Evolutionary conservation across 2,888 invertebrate species (phyloP).

Genomic region (Thelaira solivaga): DNA sequence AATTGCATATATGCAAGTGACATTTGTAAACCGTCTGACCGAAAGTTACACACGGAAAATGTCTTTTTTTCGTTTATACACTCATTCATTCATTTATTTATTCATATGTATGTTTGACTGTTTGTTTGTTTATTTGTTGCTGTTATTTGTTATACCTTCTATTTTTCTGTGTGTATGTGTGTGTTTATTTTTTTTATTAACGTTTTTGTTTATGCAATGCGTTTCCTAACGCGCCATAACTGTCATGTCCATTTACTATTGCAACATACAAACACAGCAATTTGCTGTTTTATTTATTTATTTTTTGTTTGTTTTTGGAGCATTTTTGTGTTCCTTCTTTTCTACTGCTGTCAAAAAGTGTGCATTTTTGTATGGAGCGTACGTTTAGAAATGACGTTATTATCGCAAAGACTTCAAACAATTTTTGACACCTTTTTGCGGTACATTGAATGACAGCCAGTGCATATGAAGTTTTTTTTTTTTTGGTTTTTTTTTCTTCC

Average conservation of each 20-base stretch:
- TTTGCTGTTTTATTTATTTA: conserved; percentile 39
- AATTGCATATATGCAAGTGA: conserved; percentile 61
- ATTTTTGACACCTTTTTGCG: conserved; percentile 64
- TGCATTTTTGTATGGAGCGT: conserved; percentile 43
- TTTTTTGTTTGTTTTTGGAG: too few relatives aligned
- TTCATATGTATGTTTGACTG: conserved; percentile 2
- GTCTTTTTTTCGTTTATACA: conserved; percentile 34
- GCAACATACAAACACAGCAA: conserved; percentile 64
- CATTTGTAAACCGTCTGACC: conserved; percentile 63
- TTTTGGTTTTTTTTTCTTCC: not conserved
- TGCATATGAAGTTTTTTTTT: conserved; percentile 30
- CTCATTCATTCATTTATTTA: not conserved
- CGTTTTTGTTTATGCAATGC: conserved; percentile 43
- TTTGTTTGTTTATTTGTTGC: not conserved
- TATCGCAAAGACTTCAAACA: conserved; percentile 64
- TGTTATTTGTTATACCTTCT: conserved; percentile 54
- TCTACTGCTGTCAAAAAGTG: conserved; percentile 57
- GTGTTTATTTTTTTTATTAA: not conserved
- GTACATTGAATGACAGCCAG: conserved; percentile 58
- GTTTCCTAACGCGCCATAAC: conserved; percentile 68
- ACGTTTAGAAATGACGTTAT: conserved; percentile 62
- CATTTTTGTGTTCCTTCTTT: conserved; percentile 32
- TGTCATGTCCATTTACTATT: conserved; percentile 72
- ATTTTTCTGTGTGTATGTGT: conserved; percentile 57
- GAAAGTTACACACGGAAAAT: conserved; percentile 59